Base-by-base conservation (phyloP, 1,140 invertebrate species). In the Mizuhopecten yessoensis region DNA sequence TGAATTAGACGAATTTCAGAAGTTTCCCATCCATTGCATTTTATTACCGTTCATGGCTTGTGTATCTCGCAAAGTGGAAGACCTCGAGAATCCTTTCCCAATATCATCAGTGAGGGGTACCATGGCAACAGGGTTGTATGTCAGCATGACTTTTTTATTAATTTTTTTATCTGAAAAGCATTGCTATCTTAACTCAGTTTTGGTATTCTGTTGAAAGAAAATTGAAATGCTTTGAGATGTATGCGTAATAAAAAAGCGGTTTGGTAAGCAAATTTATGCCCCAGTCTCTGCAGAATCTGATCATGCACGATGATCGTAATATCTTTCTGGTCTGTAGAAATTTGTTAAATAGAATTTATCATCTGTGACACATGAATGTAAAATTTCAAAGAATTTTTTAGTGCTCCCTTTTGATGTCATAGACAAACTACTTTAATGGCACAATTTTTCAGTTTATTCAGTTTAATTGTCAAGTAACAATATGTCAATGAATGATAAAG, bases 161-260 rank as follows among this genome's bases (percentile, higher is more conserved):
- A 75, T 29, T n/a, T 29, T 75, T 75, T n/a, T 75, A 75, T 75
- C n/a, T 75, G 2, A 75, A 75, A 75, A n/a, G 23, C 57, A n/a
- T 9, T 75, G 57, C 57, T 75, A n/a, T n/a, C n/a, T 75, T 29
- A 17, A 29, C 57, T 29, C 57, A 75, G 17, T 75, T n/a, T 75
- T 75, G 57, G 29, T 29, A 75, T 75, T 75, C 57, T 75, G 57
- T 75, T 75, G 57, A 75, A 75, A 75, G 57, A 75, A 29, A 75
- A 29, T 75, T n/a, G 5, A 29, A 29, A n/a, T 75, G 57, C 29
- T 75, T 29, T 75, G n/a, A 29, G 9, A 75, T 75, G 57, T 75
- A 29, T 75, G 23, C 23, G 5, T 75, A 75, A 75, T 75, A 75
- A 75, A 75, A 75, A 75, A 29, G 17, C 11, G 1, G 57, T 29